These are phyloP conservation scores for Bombycilla garrulus DNA, from an alignment of 2,113 vertebrate genomes.

Conservation along the genomic window DNA sequence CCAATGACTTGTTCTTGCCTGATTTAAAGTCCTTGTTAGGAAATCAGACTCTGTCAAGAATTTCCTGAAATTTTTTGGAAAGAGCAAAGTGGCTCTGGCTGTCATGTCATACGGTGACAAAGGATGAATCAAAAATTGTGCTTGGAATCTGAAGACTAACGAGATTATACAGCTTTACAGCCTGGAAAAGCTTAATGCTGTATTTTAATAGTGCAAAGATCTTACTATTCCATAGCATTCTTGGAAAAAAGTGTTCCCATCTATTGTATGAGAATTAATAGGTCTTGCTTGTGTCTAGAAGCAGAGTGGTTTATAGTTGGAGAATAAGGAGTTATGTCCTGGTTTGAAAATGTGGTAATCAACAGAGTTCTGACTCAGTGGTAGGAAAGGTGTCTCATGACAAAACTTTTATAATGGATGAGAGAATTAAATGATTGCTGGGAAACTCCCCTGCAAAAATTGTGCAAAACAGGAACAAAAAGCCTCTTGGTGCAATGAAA, in stretches of 20 bases:
- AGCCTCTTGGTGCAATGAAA: neutral
- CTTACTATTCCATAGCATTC: neutral
- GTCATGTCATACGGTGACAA: neutral
- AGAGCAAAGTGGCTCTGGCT: neutral
- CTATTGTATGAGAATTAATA: neutral
- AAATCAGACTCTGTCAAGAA: neutral
- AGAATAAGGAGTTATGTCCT: neutral
- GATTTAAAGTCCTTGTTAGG: neutral
- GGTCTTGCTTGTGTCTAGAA: neutral
- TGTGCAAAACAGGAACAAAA: slow-evolving; percentile 1
- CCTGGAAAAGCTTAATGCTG: neutral
- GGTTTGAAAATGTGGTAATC: neutral
- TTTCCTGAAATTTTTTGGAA: neutral
- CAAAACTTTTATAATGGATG: neutral
- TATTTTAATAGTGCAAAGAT: neutral
- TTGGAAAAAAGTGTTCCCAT: neutral
- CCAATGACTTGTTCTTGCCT: neutral
- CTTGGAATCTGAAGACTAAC: neutral
- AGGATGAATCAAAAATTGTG: neutral
- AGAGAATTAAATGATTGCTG: neutral
- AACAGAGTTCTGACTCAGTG: neutral
- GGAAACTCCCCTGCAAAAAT: neutral
- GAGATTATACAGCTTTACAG: neutral
- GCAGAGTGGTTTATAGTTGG: neutral
- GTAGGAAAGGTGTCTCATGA: neutral